Conservation (phyloP, 2,888 invertebrate species). For the Drosophila flavopinicola region DNA sequence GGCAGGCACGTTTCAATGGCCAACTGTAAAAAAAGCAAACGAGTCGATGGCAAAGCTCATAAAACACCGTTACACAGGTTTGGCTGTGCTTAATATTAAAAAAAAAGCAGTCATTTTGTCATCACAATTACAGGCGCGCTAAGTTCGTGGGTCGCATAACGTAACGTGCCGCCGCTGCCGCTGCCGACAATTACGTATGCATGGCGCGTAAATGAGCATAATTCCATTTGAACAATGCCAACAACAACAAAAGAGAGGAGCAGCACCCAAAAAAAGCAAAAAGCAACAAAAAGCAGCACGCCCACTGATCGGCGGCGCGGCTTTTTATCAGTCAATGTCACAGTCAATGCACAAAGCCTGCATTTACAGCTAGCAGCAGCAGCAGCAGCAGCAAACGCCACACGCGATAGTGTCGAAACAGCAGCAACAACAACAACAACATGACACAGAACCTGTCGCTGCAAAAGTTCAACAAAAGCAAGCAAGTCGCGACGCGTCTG, state of each 20-base stretch:
- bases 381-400: conserved; percentile 59
- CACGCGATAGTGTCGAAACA: conserved; percentile 66
- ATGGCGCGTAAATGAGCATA: conserved; percentile 72
- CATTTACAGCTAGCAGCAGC: conserved; percentile 67
- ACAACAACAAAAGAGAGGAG: conserved; percentile 7
- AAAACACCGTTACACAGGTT: conserved; percentile 46
- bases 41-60: conserved; percentile 13
- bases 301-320: conserved; percentile 34
- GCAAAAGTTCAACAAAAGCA: conserved; percentile 71
- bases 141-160: conserved; percentile 51
- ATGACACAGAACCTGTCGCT: conserved; percentile 75
- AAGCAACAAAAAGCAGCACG: conserved; percentile 20
- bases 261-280: conserved; percentile 11
- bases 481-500: conserved; percentile 13
- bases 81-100: conserved; percentile 40
- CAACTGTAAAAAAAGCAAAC: conserved; percentile 43
- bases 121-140: conserved; percentile 41
- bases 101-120: conserved; percentile 71
- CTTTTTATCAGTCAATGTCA: conserved; percentile 69
- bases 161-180: too few relatives aligned
- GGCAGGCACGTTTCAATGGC: conserved; percentile 61
- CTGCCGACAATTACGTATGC: conserved; percentile 69
- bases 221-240: conserved; percentile 49
- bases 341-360: conserved; percentile 76
- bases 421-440: conserved; percentile 42